Conservation (phyloP, 1,140 invertebrate genomes). For the Listronotus bonariensis region DNA sequence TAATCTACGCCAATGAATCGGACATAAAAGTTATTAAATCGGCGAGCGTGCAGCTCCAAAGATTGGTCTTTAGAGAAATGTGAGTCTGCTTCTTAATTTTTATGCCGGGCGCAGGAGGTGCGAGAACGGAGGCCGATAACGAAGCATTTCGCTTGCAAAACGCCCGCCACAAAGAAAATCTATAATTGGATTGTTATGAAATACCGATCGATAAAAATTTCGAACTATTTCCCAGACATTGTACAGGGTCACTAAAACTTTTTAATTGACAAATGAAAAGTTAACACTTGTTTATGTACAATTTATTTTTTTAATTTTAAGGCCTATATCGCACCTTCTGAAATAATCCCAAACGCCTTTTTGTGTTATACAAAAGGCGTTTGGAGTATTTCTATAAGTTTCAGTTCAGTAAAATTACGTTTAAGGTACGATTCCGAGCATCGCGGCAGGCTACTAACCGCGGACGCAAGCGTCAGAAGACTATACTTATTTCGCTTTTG, state of each 20-base stretch:
- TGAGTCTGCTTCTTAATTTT: constrained; percentile 46
- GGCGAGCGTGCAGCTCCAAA: constrained; percentile 42
- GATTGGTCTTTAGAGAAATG: constrained; percentile 46
- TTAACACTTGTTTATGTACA: no score
- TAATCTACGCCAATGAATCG: constrained; percentile 50
- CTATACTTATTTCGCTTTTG: no score
- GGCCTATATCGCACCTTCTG: no score
- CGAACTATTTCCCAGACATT: constrained; percentile 5
- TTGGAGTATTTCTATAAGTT: no score
- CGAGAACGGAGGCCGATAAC: constrained; percentile 43
- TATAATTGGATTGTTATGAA: constrained; percentile 46
- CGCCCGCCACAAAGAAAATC: constrained; percentile 41
- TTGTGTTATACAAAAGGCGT: no score
- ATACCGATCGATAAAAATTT: constrained; percentile 40
- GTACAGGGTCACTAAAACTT: neutral
- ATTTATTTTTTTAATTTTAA: no score
- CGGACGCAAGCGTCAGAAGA: no score
- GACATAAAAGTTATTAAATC: constrained; percentile 49
- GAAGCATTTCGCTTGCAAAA: constrained; percentile 42
- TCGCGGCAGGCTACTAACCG: no score
- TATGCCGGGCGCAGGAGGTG: constrained; percentile 44
- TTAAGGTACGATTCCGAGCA: no score
- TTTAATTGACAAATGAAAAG: no score
- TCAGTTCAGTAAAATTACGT: no score
- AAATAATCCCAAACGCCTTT: no score